These are phyloP conservation scores for Galerucella nymphaeae DNA, from an alignment of 2,888 invertebrate genomes.

Conservation along the genomic window DNA sequence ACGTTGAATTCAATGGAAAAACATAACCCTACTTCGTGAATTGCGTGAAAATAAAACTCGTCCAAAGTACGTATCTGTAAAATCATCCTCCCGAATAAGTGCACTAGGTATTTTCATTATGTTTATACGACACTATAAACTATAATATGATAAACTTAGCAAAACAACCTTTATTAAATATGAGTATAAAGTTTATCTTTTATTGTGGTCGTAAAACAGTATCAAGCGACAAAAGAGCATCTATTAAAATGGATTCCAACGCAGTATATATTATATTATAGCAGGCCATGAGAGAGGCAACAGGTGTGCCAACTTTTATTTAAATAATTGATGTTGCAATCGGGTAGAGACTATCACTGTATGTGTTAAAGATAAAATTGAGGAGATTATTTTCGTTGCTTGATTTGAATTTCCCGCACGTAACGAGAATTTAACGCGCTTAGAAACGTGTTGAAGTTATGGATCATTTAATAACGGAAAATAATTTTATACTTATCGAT, in stretches of 20 bases:
- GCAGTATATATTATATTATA: constrained; percentile 1
- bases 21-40: too few relatives aligned
- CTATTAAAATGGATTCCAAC: constrained; percentile 39
- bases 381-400: constrained; percentile 9
- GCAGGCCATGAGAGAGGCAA: constrained; percentile 35
- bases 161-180: constrained; percentile 41
- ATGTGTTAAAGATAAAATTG: constrained; percentile 8
- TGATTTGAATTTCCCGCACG: not conserved
- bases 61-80: not conserved
- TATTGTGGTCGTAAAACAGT: constrained; percentile 39
- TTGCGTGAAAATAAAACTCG: not conserved
- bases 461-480: too few relatives aligned
- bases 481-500: too few relatives aligned
- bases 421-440: not conserved
- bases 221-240: constrained; percentile 42
- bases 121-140: constrained; percentile 38
- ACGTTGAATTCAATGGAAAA: too few relatives aligned
- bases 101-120: constrained; percentile 24
- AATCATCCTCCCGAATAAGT: constrained; percentile 8
- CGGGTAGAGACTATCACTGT: constrained; percentile 13
- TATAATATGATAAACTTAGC: constrained; percentile 41
- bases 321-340: constrained; percentile 37
- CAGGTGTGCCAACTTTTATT: constrained; percentile 40
- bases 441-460: too few relatives aligned
- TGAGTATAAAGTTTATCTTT: constrained; percentile 43